These are phyloP conservation scores for Drosophila triauraria DNA, from an alignment of 1,140 invertebrate species.

Conservation along the genomic window DNA sequence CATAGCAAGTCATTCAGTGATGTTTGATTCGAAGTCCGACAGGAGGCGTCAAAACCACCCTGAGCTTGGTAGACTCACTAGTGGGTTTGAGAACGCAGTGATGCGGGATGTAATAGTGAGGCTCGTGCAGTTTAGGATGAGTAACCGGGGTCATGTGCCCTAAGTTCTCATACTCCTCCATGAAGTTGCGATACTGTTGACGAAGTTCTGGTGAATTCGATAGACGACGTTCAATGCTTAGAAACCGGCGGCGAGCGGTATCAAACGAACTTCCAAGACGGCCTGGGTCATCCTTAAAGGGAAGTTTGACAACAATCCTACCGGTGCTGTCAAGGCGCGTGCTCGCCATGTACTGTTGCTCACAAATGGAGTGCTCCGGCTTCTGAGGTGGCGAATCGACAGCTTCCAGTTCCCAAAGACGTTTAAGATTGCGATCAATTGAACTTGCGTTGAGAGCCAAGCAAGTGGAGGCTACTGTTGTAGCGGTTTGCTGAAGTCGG, in stretches of 20 bases:
- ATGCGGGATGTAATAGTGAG: not conserved
- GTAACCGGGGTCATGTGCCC: not conserved
- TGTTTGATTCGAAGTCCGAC: not conserved
- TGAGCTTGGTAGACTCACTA: not conserved
- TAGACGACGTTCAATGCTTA: not conserved
- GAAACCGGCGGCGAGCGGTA: not conserved
- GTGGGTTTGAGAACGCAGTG: too few relatives aligned
- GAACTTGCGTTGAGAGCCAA: not conserved
- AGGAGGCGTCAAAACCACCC: too few relatives aligned
- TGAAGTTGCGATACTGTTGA: not conserved
- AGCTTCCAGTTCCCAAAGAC: not conserved
- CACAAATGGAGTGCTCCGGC: not conserved
- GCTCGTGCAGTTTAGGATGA: too few relatives aligned
- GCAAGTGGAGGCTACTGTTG: not conserved
- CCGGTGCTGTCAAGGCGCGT: too few relatives aligned
- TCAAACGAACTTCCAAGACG: not conserved
- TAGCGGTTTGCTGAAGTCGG: not conserved
- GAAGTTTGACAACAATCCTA: too few relatives aligned
- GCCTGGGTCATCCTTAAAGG: too few relatives aligned
- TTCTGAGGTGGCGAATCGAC: not conserved
- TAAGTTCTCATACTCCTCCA: too few relatives aligned
- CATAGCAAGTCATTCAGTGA: not conserved
- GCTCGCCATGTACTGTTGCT: not conserved
- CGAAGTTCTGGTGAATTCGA: not conserved
- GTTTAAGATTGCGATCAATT: too few relatives aligned